These are phyloP conservation scores for Periphyllus acericola DNA, from an alignment of 2,888 invertebrate genomes.

Conservation along the genomic window DNA sequence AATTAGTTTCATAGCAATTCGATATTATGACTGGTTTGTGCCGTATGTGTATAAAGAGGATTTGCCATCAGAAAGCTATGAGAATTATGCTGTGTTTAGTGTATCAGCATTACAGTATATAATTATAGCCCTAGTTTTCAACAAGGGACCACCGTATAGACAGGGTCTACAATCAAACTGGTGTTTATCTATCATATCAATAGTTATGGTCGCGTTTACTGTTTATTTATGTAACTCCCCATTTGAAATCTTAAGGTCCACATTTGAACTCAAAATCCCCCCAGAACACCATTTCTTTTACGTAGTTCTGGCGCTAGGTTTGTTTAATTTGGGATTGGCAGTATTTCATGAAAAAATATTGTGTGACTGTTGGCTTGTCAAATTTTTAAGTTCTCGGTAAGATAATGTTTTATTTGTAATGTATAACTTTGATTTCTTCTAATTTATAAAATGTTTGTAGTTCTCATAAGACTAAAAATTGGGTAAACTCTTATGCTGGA, in stretches of 20 bases:
- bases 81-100: constrained; percentile 88
- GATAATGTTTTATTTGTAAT: constrained; percentile 11
- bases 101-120: constrained; percentile 93
- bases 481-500: constrained; percentile 70
- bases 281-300: constrained; percentile 72
- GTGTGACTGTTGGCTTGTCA: constrained; percentile 73
- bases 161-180: constrained; percentile 84
- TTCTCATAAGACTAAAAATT: constrained; percentile 59
- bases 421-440: neutral
- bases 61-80: constrained; percentile 72
- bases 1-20: constrained; percentile 74
- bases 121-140: constrained; percentile 86
- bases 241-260: constrained; percentile 72
- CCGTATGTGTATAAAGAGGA: constrained; percentile 53
- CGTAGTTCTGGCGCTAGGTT: constrained; percentile 71
- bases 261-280: constrained; percentile 78
- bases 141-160: constrained; percentile 90
- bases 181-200: constrained; percentile 71
- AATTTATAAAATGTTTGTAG: constrained; percentile 30
- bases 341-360: constrained; percentile 72
- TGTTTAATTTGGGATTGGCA: constrained; percentile 69
- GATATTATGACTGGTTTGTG: constrained; percentile 72
- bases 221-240: constrained; percentile 78
- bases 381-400: constrained; percentile 68
- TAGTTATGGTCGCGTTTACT: constrained; percentile 71